Evolutionary conservation across 2,888 invertebrate species (phyloP), one percentile per base, ranked within the genome.

Genomic region (Chalcosyrphus nemorum): DNA sequence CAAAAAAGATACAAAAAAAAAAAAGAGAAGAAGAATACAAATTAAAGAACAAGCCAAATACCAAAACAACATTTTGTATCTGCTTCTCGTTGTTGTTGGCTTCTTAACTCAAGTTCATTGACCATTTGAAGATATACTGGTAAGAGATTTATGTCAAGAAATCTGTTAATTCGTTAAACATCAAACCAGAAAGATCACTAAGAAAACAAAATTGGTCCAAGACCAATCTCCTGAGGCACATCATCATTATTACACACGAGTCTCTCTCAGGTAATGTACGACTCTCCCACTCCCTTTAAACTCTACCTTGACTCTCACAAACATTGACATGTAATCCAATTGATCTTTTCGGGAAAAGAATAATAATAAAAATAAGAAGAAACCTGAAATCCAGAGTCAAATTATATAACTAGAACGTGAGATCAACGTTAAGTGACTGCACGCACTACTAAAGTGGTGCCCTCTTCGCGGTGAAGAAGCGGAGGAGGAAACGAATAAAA

Each of bases 341-440:
- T 81, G 76, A 77, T 71, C 81, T 76, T 65, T 71, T 27, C 41
- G 38, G 47, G 61, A 75, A 54, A 47, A 5, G 41, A 52, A 41
- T 43, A 24, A 32, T 17, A 54, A 27, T 54, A 47, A 4, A 56
- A 59, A 41, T 50, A 24, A 41, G 15, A 54, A 27, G 24, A 59
- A 68, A 57, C 47, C 52, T 61, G 81, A 68, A 76, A 65, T 63
- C n/a, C 52, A 65, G 9, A 19, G 57, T 61, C 77, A 76, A 81
- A 71, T 81, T 81, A 81, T 71, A 81, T 71, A 81, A 81, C 81
- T 81, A 71, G 81, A 77, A 77, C 81, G 81, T 71, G 81, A 81
- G 81, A 81, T 77, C 77, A 81, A 65, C 71, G 41, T 81, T 76
- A 81, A 81, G 77, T 77, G 76, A 76, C 59, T 81, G 76, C 81